Evolutionary conservation across 1,140 invertebrate genomes (phyloP).

Genomic region (Zophobas morio): DNA sequence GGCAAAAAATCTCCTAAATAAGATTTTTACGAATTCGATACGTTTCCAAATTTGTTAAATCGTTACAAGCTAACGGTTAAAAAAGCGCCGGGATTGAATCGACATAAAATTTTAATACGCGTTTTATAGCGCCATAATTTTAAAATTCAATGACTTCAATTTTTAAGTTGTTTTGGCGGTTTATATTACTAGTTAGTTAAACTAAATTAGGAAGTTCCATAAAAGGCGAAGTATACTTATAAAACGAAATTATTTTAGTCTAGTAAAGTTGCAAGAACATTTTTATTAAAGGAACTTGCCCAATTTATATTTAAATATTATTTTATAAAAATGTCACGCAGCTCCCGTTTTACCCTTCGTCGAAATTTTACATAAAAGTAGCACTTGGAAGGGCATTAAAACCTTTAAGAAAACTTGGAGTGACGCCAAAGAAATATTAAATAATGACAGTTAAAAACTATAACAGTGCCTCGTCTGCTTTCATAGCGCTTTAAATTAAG

Average conservation of each 20-base stretch:
- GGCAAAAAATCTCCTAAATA: background rate
- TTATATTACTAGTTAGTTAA: slow-evolving; percentile 20
- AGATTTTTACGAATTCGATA: background rate
- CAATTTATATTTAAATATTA: slow-evolving; percentile 32
- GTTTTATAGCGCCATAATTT: slow-evolving; percentile 28
- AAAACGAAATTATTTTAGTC: slow-evolving; percentile 11
- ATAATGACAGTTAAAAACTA: background rate
- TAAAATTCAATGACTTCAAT: slow-evolving; percentile 32
- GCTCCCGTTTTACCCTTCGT: slow-evolving; percentile 7
- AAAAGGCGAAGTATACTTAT: slow-evolving; percentile 1
- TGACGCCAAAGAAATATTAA: slow-evolving; percentile 18
- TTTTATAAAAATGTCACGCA: slow-evolving; percentile 38
- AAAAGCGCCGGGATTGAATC: slow-evolving; percentile 2
- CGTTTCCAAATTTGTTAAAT: background rate
- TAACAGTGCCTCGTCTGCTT: background rate
- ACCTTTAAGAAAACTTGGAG: slow-evolving; percentile 14
- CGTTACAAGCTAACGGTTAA: background rate
- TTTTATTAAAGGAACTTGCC: slow-evolving; percentile 10
- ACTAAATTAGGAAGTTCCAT: slow-evolving; percentile 15
- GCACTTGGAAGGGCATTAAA: slow-evolving; percentile 28
- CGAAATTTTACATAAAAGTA: slow-evolving; percentile 25
- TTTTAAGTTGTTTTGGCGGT: slow-evolving; percentile 21
- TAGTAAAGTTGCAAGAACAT: slow-evolving; percentile 2
- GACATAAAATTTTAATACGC: slow-evolving; percentile 21
- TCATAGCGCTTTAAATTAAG: slow-evolving; percentile 2